Evolutionary conservation across 2,113 vertebrate genomes (phyloP), one percentile per base, ranked within the genome.

Genomic region (Hoplias malabaricus): DNA sequence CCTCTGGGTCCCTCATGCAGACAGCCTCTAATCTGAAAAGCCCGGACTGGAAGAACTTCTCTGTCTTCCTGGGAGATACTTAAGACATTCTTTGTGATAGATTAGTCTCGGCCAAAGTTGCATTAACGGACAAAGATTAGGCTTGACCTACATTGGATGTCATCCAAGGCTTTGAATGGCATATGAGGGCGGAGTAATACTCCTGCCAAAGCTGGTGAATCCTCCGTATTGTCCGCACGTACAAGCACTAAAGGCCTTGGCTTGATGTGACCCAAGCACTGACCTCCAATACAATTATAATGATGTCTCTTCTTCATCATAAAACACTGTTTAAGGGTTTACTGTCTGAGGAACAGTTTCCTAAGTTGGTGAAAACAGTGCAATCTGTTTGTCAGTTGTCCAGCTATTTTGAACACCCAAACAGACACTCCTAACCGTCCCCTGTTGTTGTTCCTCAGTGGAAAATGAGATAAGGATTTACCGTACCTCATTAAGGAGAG

Each of bases 101-200:
- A 82, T 79, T 70, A 82, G 56, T 78, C 80, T 78, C 38, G 42
- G 50, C 57, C 38, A 70, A 57, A 67, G 38, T 59, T 68, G 50
- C 5, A 79, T 59, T 73, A 68, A 48, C 21, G 33, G 67, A 70
- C 36, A 36, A 82, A 82, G 80, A 75, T 78, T 82, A 73, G 21
- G 69, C 61, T 36, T 82, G 80, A 78, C 75, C 75, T 82, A 78
- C 75, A 69, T 78, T 78, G 53, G 66, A 48, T 70, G 63, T 63
- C 25, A 74, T 69, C 70, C 48, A 68, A 50, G 61, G 63, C 50
- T 40, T 40, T 53, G 74, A 77, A 73, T 73, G 75, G 11, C 23
- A 53, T 29, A 57, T 70, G 63, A 74, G 29, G 34, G 63, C 11
- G 53, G 31, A 42, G 46, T 69, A 68, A 77, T 69, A 36, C 31